These are phyloP conservation scores for Dermatemys mawii DNA, from an alignment of 2,113 vertebrate genomes.

Conservation along the genomic window DNA sequence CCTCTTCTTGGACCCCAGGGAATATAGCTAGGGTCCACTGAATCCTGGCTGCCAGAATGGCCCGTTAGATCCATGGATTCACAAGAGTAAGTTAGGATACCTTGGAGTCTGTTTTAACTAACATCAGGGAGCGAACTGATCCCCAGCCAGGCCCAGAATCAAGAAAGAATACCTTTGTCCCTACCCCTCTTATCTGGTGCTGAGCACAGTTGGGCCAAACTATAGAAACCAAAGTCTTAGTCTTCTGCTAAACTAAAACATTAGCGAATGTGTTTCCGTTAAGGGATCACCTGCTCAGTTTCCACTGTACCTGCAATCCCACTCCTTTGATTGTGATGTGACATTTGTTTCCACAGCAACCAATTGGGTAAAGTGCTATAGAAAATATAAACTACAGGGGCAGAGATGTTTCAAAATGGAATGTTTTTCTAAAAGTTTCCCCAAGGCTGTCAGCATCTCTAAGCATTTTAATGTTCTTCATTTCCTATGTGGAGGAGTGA, in stretches of 20 bases:
- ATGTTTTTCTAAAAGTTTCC: conserved; percentile 58
- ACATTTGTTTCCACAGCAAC: conserved; percentile 67
- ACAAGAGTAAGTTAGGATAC: background rate
- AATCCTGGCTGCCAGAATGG: background rate
- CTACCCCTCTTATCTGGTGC: background rate
- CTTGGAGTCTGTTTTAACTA: background rate
- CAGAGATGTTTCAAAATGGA: conserved; percentile 61
- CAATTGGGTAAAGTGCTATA: conserved; percentile 60
- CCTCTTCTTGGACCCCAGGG: background rate
- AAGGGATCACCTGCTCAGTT: background rate
- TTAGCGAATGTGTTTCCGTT: fast-evolving
- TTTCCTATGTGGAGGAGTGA: conserved; percentile 14
- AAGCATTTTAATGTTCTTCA: conserved; percentile 50
- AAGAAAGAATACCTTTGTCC: background rate
- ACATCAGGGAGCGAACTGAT: background rate
- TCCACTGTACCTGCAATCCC: conserved; percentile 11
- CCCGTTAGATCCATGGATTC: background rate
- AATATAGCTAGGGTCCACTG: background rate
- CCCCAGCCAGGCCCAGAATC: background rate
- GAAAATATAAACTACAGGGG: conserved; percentile 57
- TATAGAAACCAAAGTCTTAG: background rate
- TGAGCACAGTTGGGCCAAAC: background rate
- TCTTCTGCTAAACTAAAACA: background rate
- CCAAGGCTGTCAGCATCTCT: conserved; percentile 31
- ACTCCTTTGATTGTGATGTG: conserved; percentile 14